These are phyloP conservation scores for Cathartes aura DNA, from an alignment of 2,113 vertebrate genomes.

Conservation along the genomic window DNA sequence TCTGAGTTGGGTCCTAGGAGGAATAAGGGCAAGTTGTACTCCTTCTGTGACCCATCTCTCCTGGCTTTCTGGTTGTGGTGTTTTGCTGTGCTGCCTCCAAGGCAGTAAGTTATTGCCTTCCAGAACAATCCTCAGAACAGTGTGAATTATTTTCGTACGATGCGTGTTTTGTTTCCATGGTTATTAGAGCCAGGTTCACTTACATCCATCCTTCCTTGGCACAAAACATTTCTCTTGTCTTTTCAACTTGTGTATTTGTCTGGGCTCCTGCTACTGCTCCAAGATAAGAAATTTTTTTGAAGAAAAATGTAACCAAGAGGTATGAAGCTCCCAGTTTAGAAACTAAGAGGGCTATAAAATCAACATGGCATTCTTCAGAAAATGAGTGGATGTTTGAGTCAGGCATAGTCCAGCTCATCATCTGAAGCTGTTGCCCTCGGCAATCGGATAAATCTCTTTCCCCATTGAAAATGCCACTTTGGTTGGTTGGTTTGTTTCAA, in stretches of 20 bases:
- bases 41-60: neutral
- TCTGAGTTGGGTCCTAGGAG: neutral
- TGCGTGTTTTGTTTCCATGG: neutral
- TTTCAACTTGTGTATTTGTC: neutral
- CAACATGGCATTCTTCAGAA: neutral
- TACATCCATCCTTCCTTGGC: neutral
- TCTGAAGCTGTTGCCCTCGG: neutral
- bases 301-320: conserved; percentile 9
- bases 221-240: neutral
- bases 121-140: conserved; percentile 13
- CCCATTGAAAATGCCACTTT: neutral
- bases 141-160: neutral
- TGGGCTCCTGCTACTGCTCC: neutral
- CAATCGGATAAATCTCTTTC: neutral
- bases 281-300: conserved; percentile 17
- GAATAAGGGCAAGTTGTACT: neutral
- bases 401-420: neutral
- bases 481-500: neutral
- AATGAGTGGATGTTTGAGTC: neutral
- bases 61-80: neutral
- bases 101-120: conserved; percentile 14
- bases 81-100: neutral
- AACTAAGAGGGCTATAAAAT: neutral
- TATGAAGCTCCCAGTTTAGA: conserved; percentile 24
- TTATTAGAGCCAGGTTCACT: neutral